Evolutionary conservation across 53 echinoderm and acorn worm species (phyloP).

Genomic region (Hippasteria phrygiana): DNA sequence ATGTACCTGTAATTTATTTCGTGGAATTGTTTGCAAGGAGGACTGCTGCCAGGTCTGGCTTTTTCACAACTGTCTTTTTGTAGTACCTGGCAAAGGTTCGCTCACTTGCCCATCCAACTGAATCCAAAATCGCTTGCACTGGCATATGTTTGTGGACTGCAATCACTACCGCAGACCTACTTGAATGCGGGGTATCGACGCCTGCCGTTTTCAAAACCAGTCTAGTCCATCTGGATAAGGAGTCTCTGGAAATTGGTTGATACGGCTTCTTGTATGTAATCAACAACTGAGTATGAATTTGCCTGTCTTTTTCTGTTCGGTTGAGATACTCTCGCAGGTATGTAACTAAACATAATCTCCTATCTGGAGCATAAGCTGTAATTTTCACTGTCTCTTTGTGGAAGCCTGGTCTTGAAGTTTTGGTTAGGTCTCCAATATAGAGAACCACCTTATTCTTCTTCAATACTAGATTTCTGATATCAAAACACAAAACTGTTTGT

Average conservation of each 20-base stretch:
- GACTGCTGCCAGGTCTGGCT: not conserved
- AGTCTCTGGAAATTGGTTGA: slow-evolving; percentile 5
- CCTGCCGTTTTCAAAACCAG: not conserved
- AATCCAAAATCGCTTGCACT: slow-evolving; percentile 2
- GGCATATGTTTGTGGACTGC: not conserved
- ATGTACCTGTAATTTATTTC: no score
- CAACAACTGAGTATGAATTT: not conserved
- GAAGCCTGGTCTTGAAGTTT: slow-evolving; percentile 5
- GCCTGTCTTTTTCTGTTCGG: slow-evolving; percentile 17
- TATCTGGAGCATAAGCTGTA: slow-evolving; percentile 10
- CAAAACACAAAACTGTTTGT: slow-evolving; percentile 14
- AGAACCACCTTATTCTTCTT: not conserved
- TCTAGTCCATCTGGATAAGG: not conserved
- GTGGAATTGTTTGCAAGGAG: no score
- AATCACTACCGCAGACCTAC: slow-evolving; percentile 22
- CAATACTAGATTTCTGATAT: not conserved
- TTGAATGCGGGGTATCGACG: not conserved
- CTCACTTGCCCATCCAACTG: slow-evolving; percentile 18
- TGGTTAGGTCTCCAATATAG: not conserved
- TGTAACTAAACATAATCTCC: slow-evolving; percentile 13
- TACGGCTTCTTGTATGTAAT: slow-evolving; percentile 5
- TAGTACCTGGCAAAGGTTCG: slow-evolving; percentile 1
- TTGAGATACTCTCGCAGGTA: slow-evolving; percentile 8
- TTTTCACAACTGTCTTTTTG: not conserved
- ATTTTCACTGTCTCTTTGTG: slow-evolving; percentile 12